A percentile compares a stretch with the other conserved stretches of the same genome.
Conservation (phyloP, 2,113 vertebrate species). For the Lethenteron reissneri region DNA sequence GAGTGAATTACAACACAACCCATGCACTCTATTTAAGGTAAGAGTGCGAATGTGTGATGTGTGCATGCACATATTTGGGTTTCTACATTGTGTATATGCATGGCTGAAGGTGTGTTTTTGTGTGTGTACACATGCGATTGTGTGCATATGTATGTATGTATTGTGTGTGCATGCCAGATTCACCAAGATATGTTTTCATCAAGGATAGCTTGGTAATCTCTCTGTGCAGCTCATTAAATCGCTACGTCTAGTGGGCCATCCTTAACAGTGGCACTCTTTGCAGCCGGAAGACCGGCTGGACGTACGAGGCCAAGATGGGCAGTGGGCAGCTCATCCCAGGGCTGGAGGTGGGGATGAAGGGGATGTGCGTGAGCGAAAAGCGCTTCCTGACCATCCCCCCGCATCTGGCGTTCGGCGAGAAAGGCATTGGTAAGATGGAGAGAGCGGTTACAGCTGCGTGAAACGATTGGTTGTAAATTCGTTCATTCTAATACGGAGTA, state of each 20-base stretch:
- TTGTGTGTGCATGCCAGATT: not conserved
- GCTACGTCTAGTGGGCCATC: too few species aligned
- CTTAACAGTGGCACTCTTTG: not conserved
- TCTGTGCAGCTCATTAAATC: too few species aligned
- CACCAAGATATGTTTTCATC: too few species aligned
- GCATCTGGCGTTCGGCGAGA: constrained; percentile 5
- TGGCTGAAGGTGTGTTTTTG: not conserved
- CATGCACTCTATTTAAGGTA: too few species aligned
- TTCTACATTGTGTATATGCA: too few species aligned
- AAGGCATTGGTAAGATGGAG: not conserved
- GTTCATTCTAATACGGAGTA: too few species aligned
- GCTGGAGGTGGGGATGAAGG: not conserved
- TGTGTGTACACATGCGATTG: not conserved
- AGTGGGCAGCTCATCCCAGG: constrained; percentile 3
- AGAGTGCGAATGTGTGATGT: too few species aligned
- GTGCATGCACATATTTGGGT: too few species aligned
- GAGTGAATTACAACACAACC: too few species aligned
- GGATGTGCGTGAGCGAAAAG: constrained; percentile 1
- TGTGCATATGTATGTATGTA: not conserved
- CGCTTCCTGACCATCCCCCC: not conserved
- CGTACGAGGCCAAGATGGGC: constrained; percentile 1
- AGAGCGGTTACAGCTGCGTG: too few species aligned
- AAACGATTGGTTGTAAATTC: too few species aligned
- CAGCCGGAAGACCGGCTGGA: constrained; percentile 5
- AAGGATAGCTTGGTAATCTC: too few species aligned